phyloP scores from a whole-genome alignment of 2,888 invertebrate species.

The Seladonia tumulorum region DNA sequence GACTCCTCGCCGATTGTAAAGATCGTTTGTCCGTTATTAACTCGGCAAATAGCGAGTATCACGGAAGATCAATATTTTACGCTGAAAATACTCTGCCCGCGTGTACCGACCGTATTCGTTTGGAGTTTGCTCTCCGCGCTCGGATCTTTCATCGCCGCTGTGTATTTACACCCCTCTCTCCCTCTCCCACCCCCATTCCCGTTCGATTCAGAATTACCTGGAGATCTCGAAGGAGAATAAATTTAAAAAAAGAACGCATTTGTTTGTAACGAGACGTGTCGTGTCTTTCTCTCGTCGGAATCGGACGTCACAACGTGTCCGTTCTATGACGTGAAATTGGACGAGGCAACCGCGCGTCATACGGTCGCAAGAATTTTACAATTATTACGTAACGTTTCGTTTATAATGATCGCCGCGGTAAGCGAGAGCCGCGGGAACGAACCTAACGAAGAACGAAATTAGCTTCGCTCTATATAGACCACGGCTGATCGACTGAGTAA shows the following conservation, averaged over 20 bases:
- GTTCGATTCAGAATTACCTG: neutral
- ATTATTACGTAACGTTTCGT: slow-evolving; percentile 39
- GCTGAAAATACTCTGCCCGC: slow-evolving; percentile 30
- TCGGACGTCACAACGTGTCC: neutral
- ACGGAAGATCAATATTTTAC: slow-evolving; percentile 53
- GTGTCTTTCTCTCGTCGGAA: neutral
- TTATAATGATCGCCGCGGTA: slow-evolving; percentile 13
- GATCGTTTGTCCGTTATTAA: slow-evolving; percentile 53
- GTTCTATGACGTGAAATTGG: neutral
- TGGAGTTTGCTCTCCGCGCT: slow-evolving; percentile 39
- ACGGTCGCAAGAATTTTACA: neutral
- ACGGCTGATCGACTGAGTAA: neutral
- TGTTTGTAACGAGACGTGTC: neutral
- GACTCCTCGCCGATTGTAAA: slow-evolving; percentile 36
- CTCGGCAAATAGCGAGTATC: slow-evolving; percentile 51
- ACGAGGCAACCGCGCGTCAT: neutral
- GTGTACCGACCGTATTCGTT: slow-evolving; percentile 47
- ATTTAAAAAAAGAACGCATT: neutral
- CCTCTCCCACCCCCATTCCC: neutral
- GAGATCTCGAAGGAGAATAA: neutral
- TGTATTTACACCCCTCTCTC: slow-evolving; percentile 34
- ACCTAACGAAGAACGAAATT: neutral
- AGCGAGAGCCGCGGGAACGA: neutral
- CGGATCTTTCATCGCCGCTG: slow-evolving; percentile 34
- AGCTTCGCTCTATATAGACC: neutral